Evolutionary conservation across 2,888 invertebrate species (phyloP).

Genomic region (Poecilus cupreus): DNA sequence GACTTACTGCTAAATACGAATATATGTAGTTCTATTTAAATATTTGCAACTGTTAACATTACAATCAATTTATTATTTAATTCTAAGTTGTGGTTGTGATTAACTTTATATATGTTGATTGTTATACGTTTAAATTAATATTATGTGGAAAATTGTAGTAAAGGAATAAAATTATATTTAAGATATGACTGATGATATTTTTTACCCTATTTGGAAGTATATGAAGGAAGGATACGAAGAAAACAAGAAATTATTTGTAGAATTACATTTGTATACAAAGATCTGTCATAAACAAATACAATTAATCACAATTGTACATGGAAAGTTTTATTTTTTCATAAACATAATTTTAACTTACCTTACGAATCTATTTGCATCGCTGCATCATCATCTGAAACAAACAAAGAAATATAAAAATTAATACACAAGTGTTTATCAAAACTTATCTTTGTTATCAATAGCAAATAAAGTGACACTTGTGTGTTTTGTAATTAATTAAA

Average conservation of each 20-base stretch:
- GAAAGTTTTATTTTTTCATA: no score
- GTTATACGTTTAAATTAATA: neutral
- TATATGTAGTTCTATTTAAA: neutral
- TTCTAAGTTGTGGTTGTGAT: neutral
- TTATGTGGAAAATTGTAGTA: neutral
- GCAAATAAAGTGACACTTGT: neutral
- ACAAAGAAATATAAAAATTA: neutral
- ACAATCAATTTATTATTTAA: neutral
- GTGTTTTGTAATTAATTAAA: neutral
- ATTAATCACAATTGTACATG: no score
- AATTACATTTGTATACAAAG: no score
- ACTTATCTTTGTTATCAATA: neutral
- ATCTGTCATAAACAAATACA: no score
- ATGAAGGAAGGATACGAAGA: no score
- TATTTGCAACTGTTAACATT: neutral
- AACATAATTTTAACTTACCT: neutral
- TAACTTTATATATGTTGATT: neutral
- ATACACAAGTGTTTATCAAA: no score
- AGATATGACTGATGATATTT: no score
- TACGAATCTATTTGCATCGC: conserved; percentile 16
- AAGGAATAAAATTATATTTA: no score
- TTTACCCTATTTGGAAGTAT: no score
- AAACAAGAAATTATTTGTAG: no score
- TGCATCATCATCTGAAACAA: conserved; percentile 13
- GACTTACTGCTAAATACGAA: no score